These are phyloP conservation scores for Apostichopus californicus DNA, from an alignment of 35 echinoderm and acorn worm species.

Conservation along the genomic window DNA sequence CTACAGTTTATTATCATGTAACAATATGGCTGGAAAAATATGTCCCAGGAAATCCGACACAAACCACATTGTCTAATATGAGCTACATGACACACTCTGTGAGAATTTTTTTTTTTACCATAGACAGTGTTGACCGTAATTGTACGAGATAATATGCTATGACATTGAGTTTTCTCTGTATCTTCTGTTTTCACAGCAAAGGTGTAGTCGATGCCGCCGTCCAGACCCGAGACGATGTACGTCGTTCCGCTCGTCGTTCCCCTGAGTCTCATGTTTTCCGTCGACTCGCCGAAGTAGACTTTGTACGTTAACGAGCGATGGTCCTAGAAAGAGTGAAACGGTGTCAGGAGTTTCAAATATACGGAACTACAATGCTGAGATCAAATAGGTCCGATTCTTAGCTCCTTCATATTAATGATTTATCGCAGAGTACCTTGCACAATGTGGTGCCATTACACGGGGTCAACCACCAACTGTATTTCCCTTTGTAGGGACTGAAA, in stretches of 20 bases:
- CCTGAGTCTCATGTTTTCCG: background rate
- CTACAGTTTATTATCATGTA: too few relatives aligned
- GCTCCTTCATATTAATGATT: too few relatives aligned
- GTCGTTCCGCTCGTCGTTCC: background rate
- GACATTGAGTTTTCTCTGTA: background rate
- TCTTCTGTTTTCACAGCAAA: slow-evolving; percentile 25
- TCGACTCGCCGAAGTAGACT: background rate
- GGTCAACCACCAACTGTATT: background rate
- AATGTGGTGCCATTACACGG: background rate
- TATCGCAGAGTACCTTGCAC: too few relatives aligned
- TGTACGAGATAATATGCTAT: background rate
- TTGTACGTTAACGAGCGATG: background rate
- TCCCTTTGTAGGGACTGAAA: too few relatives aligned
- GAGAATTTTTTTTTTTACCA: background rate
- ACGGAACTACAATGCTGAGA: slow-evolving; percentile 19
- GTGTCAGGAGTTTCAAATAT: background rate
- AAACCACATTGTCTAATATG: too few relatives aligned
- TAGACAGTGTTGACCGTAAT: background rate
- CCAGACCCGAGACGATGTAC: slow-evolving; percentile 20
- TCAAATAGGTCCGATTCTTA: background rate
- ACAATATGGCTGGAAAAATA: too few relatives aligned
- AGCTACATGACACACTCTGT: too few relatives aligned
- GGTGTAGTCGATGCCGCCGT: slow-evolving; percentile 41
- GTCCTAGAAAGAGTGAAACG: background rate
- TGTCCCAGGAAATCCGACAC: too few relatives aligned